A percentile compares a stretch with the other conserved stretches of the same genome.
Conservation (phyloP, 2,797 vertebrate genomes). For the Enteromius paludinosus region DNA sequence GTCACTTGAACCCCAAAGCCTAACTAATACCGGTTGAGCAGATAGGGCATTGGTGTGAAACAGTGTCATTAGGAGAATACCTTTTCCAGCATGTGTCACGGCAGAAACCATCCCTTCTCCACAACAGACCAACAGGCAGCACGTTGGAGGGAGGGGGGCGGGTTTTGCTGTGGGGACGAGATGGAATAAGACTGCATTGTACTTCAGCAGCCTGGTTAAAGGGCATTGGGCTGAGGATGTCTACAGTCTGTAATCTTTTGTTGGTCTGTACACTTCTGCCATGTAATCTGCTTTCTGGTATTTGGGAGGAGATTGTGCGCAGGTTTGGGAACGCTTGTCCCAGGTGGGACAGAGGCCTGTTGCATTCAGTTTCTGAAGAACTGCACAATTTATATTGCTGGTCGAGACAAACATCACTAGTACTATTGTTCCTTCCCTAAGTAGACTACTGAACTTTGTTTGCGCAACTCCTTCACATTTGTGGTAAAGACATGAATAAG, state of each 20-base stretch:
- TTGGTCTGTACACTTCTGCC: conserved; percentile 80
- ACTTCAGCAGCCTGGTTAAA: conserved; percentile 72
- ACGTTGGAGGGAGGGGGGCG: conserved; percentile 48
- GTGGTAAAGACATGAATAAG: background rate
- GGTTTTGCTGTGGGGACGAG: conserved; percentile 72
- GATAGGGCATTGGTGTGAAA: conserved; percentile 73
- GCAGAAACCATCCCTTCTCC: conserved; percentile 44
- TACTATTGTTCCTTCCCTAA: background rate
- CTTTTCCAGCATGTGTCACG: conserved; percentile 45
- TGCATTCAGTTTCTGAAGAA: conserved; percentile 20
- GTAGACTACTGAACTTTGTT: background rate
- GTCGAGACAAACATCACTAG: background rate
- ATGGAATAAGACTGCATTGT: conserved; percentile 68
- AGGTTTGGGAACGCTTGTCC: conserved; percentile 62
- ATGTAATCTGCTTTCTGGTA: conserved; percentile 80
- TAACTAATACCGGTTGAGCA: conserved; percentile 76
- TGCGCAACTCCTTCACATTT: background rate
- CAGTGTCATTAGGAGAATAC: conserved; percentile 66
- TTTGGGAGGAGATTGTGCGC: conserved; percentile 65
- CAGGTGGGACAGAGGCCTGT: conserved; percentile 64
- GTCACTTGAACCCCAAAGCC: conserved; percentile 83
- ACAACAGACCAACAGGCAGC: conserved; percentile 70
- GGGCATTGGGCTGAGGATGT: conserved; percentile 80
- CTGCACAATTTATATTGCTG: background rate
- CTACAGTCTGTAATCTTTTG: conserved; percentile 80